Evolutionary conservation across 2,113 vertebrate species (phyloP).

Genomic region (Smithornis capensis): DNA sequence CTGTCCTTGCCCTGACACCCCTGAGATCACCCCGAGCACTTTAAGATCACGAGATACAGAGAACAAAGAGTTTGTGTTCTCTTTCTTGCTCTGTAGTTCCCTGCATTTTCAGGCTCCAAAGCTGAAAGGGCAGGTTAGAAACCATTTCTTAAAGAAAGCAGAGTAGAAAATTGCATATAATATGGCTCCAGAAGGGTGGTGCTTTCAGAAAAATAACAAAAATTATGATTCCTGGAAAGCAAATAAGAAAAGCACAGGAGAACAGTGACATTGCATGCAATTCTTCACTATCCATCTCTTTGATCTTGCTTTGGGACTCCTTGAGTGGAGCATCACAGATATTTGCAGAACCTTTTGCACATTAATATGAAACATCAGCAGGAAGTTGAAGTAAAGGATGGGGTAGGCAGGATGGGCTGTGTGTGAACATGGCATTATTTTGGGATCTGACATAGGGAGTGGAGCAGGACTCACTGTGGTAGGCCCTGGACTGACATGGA

Average conservation of each 20-base stretch:
- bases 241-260: neutral
- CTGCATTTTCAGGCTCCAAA: neutral
- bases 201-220: neutral
- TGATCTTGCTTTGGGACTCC: neutral
- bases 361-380: rapidly evolving
- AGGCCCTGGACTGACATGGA: rapidly evolving
- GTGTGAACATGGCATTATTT: neutral
- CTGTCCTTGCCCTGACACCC: slow-evolving; percentile 6
- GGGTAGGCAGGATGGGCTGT: neutral
- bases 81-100: neutral
- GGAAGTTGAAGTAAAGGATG: neutral
- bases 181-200: neutral
- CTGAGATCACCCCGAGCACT: neutral
- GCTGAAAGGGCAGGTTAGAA: neutral
- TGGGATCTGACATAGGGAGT: neutral
- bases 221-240: neutral
- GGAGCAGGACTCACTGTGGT: neutral
- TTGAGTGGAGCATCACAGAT: neutral
- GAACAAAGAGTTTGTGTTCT: slow-evolving; percentile 47
- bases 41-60: slow-evolving; percentile 30
- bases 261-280: neutral
- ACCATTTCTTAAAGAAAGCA: neutral
- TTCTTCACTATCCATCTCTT: neutral
- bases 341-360: neutral
- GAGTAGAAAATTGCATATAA: neutral